These are phyloP conservation scores for Forbesichthys papilliferus DNA, from an alignment of 2,113 vertebrate genomes.

Conservation along the genomic window DNA sequence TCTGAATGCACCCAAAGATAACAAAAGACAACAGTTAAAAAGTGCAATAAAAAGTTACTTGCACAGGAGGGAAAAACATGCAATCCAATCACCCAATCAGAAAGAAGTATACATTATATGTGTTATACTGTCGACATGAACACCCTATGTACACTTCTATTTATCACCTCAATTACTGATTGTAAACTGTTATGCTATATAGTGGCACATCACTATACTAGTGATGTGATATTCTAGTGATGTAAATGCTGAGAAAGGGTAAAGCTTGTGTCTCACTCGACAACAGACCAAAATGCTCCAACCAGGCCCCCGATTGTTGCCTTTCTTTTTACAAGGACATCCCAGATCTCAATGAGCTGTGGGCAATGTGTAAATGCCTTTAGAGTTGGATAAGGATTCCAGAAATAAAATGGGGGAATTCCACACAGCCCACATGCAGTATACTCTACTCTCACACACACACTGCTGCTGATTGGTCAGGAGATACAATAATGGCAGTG, in stretches of 20 bases:
- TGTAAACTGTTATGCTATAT: neutral
- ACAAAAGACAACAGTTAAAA: neutral
- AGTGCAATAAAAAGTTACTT: neutral
- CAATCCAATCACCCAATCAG: neutral
- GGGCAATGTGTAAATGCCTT: conserved; percentile 47
- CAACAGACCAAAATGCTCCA: too few species aligned
- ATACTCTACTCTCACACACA: conserved; percentile 11
- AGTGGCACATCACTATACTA: neutral
- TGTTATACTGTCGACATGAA: too few species aligned
- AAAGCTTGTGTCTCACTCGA: neutral
- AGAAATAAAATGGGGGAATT: conserved; percentile 56
- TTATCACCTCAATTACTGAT: too few species aligned
- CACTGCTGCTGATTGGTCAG: conserved; percentile 37
- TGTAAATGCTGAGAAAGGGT: neutral
- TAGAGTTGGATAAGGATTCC: conserved; percentile 39
- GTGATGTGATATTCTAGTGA: neutral
- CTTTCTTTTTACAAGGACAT: neutral
- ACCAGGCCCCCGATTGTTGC: neutral
- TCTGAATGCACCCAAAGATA: conserved; percentile 14
- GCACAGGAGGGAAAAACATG: neutral
- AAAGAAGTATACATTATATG: too few species aligned
- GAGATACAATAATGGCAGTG: conserved; percentile 29
- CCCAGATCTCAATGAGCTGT: conserved; percentile 3
- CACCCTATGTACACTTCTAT: too few species aligned
- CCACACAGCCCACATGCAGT: conserved; percentile 34